These are phyloP conservation scores for Poeciliopsis paucimaculata DNA, from an alignment of 2,797 vertebrate genomes.

Conservation along the genomic window DNA sequence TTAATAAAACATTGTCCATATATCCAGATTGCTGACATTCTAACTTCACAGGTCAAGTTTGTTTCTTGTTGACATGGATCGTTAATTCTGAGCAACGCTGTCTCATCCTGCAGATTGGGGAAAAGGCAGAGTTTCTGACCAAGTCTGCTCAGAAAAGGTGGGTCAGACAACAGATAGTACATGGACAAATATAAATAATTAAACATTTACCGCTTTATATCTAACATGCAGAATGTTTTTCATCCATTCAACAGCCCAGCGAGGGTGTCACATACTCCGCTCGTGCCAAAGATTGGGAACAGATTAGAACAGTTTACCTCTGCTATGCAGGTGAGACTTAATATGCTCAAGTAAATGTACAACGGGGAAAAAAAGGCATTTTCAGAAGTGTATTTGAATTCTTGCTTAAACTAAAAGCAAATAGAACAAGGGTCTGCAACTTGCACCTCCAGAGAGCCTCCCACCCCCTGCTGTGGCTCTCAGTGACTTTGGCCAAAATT, in stretches of 20 bases:
- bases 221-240: constrained; percentile 12
- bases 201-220: not conserved
- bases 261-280: constrained; percentile 85
- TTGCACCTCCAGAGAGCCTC: too few relatives aligned
- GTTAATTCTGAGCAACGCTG: constrained; percentile 7
- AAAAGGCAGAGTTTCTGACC: constrained; percentile 93
- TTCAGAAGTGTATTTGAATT: not conserved
- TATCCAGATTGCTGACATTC: constrained; percentile 26
- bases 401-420: not conserved
- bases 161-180: constrained; percentile 16
- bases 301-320: constrained; percentile 92
- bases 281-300: constrained; percentile 94
- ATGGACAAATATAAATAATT: not conserved
- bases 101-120: constrained; percentile 84
- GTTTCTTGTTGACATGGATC: not conserved
- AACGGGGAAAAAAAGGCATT: not conserved
- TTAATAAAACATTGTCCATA: not conserved
- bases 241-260: constrained; percentile 67
- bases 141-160: constrained; percentile 96
- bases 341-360: not conserved
- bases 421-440: not conserved
- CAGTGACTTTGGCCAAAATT: too few relatives aligned
- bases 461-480: too few relatives aligned
- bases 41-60: not conserved
- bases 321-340: constrained; percentile 84